A percentile compares a stretch with the other conserved stretches of the same genome.
These are phyloP conservation scores for Diachasma alloeum DNA, from an alignment of 1,140 invertebrate species.

Conservation along the genomic window DNA sequence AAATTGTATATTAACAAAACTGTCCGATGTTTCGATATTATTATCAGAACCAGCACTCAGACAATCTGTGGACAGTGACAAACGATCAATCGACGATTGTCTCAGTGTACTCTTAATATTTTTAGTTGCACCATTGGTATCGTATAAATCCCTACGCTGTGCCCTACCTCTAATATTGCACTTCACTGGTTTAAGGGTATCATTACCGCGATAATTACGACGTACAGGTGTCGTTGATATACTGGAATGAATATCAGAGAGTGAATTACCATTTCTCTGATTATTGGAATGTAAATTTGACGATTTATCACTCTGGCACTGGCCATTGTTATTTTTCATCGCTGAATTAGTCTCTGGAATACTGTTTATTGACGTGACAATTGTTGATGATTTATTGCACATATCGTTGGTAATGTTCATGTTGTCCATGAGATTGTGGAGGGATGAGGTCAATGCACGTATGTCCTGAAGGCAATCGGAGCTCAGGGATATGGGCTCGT, in stretches of 20 bases:
- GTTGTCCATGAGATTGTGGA: constrained; percentile 45
- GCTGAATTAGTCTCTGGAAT: constrained; percentile 41
- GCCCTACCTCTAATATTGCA: not conserved
- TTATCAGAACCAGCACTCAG: constrained; percentile 47
- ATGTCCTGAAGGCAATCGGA: constrained; percentile 44
- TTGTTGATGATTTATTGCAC: constrained; percentile 30
- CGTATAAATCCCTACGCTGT: not conserved
- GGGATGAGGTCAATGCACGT: constrained; percentile 36
- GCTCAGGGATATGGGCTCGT: constrained; percentile 38
- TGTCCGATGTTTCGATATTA: constrained; percentile 57
- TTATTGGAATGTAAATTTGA: constrained; percentile 33
- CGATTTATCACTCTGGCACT: constrained; percentile 16
- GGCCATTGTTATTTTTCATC: constrained; percentile 25
- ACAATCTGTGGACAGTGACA: constrained; percentile 44
- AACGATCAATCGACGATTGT: constrained; percentile 19
- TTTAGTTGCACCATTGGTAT: constrained; percentile 9
- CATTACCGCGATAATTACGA: not conserved
- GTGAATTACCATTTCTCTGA: constrained; percentile 39
- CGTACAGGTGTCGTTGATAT: constrained; percentile 6
- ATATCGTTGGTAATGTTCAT: constrained; percentile 25
- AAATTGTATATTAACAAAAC: constrained; percentile 56
- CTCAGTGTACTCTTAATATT: not conserved
- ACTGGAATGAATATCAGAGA: constrained; percentile 35
- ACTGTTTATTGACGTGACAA: constrained; percentile 36
- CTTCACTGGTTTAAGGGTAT: constrained; percentile 30